Evolutionary conservation across 2,888 invertebrate species (phyloP).

Genomic region (Mechanitis mazaeus): DNA sequence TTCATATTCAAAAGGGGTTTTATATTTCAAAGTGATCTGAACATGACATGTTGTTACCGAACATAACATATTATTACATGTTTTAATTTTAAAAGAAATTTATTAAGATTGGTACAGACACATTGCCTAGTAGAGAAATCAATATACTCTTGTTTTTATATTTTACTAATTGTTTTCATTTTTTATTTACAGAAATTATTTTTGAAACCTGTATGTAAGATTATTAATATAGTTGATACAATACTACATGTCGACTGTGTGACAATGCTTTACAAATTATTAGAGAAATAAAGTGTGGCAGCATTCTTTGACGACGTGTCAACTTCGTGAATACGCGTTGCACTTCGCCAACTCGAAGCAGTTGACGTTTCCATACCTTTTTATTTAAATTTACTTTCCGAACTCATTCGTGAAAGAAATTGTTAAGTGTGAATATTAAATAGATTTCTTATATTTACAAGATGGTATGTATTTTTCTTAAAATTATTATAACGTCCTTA

Average conservation of each 20-base stretch:
- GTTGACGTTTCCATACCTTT: slow-evolving; percentile 8
- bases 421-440: background rate
- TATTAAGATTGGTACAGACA: no score
- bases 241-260: slow-evolving; percentile 20
- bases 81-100: no score
- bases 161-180: no score
- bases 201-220: background rate
- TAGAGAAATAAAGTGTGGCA: slow-evolving; percentile 29
- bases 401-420: background rate
- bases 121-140: no score
- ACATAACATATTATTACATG: no score
- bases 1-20: no score
- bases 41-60: no score
- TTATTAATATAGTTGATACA: no score
- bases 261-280: slow-evolving; percentile 1
- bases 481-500: background rate
- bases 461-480: background rate
- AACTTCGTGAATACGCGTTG: slow-evolving; percentile 58
- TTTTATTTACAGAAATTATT: no score
- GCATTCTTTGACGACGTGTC: slow-evolving; percentile 59
- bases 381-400: slow-evolving; percentile 1
- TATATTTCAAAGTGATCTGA: no score
- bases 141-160: no score
- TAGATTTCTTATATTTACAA: background rate
- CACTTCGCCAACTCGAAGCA: slow-evolving; percentile 27